Evolutionary conservation across 2,888 invertebrate species (phyloP), one percentile per base, ranked within the genome.

Genomic region (Trimorus sp.): DNA sequence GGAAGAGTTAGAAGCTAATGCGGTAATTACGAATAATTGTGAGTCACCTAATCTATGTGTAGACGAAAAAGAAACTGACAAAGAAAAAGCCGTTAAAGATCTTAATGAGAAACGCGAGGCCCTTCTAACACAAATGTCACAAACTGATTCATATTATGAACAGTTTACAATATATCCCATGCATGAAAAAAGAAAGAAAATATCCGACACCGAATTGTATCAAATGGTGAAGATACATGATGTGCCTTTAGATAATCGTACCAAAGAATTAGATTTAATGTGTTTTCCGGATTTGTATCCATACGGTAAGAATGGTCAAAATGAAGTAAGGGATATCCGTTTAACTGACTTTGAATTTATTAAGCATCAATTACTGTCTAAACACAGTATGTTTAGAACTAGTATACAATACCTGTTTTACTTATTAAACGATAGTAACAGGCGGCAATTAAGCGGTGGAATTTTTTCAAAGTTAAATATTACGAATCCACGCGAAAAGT

Each of bases 271-370:
- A 26, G 85, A 85, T 74, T 53, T 84, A 26, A 65, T 65, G 51
- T 86, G 85, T 63, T 85, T 84, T 76, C 84, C 85, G 11, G 62
- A 83, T 75, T 75, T 84, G 14, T 58, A 38, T 14, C 58, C 58
- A n/a, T 58, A 70, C 36, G 69, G 69, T 1, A 8, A 59, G 12
- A 36, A 83, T 54, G 84, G 85, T 9, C 88, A 86, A 66, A 65
- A 81, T 62, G 73, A 80, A 38, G 15, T 79, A 7, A 77, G 86
- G 45, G 26, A 36, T 40, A 37, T 65, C 7, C 66, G 65, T 70
- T 49, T 88, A 49, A 73, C 77, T 49, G 82, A 86, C 65, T 86
- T 73, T 59, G 85, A 87, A 36, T 84, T 54, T 60, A 85, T 70
- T 16, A 59, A 58, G 37, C 12, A 14, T 6, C 36, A 26, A 48